These are phyloP conservation scores for Dermochelys coriacea DNA, from an alignment of 2,797 vertebrate genomes.

Conservation along the genomic window DNA sequence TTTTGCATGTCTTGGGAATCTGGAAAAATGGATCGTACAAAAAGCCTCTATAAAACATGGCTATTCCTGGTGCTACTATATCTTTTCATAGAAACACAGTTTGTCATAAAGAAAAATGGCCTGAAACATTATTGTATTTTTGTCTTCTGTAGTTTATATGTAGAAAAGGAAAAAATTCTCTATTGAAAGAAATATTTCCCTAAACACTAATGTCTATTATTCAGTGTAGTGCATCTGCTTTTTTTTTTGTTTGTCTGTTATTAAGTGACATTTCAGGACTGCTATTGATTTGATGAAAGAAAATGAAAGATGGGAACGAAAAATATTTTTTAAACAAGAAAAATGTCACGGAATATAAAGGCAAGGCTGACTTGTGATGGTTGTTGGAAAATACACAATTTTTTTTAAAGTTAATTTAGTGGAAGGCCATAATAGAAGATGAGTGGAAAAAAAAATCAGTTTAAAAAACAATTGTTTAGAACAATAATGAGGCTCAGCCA, in stretches of 20 bases:
- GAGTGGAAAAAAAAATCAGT: background rate
- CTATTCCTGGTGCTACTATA: background rate
- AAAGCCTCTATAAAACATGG: background rate
- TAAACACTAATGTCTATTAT: conserved; percentile 51
- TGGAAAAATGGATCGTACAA: conserved; percentile 15
- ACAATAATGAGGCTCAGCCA: background rate
- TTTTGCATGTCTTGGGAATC: background rate
- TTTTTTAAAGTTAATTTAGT: background rate
- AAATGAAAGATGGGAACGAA: conserved; percentile 36
- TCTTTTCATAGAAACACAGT: background rate
- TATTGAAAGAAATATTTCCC: conserved; percentile 56
- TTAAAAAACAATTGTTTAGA: background rate
- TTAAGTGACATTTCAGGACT: conserved; percentile 59
- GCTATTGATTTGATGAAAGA: conserved; percentile 48
- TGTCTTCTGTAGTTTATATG: background rate
- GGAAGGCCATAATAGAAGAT: background rate
- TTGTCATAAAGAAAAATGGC: background rate
- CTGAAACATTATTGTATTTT: conserved; percentile 1
- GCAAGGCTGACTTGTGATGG: background rate
- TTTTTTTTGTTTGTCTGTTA: conserved; percentile 53
- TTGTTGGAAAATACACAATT: background rate
- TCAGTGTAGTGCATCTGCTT: conserved; percentile 29
- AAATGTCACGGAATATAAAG: background rate
- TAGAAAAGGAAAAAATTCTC: conserved; percentile 48
- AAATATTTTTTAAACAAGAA: background rate